Evolutionary conservation across 2,888 invertebrate genomes (phyloP), one percentile per base, ranked within the genome.

Genomic region (Beris morrisii): DNA sequence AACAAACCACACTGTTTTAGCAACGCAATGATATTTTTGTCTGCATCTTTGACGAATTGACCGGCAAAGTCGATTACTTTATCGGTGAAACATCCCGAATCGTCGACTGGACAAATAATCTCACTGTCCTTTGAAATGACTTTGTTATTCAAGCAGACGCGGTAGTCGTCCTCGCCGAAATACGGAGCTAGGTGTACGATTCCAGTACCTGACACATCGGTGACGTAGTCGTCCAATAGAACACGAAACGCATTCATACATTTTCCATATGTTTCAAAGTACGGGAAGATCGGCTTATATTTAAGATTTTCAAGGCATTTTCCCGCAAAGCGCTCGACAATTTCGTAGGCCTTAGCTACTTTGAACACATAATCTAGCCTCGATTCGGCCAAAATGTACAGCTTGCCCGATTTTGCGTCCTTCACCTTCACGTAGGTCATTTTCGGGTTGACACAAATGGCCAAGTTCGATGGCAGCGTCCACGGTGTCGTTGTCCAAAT

Each of bases 401-500:
- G 79, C 57, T 86, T 87, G 0, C 84, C 85, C 15, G 88, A 87
- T 56, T 85, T 83, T 22, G 86, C 84, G 75, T 90, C 89, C 75
- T 86, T 84, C 0, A 97, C 84, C 81, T 92, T 90, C 0, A 93
- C 87, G 80, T 99, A 99, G 45, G 84, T 86, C 72, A 94, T 84
- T 61, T 88, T 89, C 1, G 96, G 89, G 83, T 98, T 90, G 9
- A 98, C 97, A 83, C 97, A 97, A 3, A 97, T 87, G 0, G 96
- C 88, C 73, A 97, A 82, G 82, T 99, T 99, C 74, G 96, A 95
- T 0, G 99, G 99, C 69, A 99, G 83, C 28, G 99, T 99, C 99
- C 99, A 99, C 0, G 99, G 99, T 11, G 99, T 99, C 5, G 99
- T 99, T 0, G 99, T 99, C 99, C 99, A 99, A 4, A 78, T 75